Evolutionary conservation across 1,140 invertebrate species (phyloP).

Genomic region (Vanessa tameamea): DNA sequence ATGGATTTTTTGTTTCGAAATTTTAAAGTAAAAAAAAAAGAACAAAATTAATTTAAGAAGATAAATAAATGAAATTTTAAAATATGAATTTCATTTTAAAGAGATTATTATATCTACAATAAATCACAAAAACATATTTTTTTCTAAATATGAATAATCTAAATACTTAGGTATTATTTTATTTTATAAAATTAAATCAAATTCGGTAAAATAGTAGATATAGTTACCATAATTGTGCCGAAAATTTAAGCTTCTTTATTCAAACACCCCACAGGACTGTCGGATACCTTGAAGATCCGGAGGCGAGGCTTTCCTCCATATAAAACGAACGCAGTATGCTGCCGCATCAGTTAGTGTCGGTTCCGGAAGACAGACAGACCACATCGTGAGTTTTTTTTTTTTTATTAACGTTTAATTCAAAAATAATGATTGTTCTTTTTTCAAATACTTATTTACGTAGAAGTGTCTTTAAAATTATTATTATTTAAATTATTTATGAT

Average conservation of each 20-base stretch:
- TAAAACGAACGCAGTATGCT: conserved; percentile 55
- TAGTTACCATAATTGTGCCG: not conserved
- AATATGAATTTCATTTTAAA: too few species aligned
- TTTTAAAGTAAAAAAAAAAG: too few species aligned
- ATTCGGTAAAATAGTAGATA: not conserved
- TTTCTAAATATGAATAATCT: too few species aligned
- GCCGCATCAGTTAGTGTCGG: conserved; percentile 73
- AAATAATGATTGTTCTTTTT: not conserved
- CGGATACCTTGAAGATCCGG: conserved; percentile 26
- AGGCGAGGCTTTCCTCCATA: conserved; percentile 57
- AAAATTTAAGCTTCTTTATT: not conserved
- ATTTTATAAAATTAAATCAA: not conserved
- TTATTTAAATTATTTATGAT: not conserved
- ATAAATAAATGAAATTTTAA: too few species aligned
- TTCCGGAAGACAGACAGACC: conserved; percentile 51
- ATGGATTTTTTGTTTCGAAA: too few species aligned
- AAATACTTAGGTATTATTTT: too few species aligned
- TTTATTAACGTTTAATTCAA: not conserved
- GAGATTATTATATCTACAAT: too few species aligned
- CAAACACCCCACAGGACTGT: conserved; percentile 25
- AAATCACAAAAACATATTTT: too few species aligned
- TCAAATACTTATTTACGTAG: not conserved
- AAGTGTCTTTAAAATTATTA: not conserved
- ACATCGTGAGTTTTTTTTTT: conserved; percentile 57
- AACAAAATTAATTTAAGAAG: too few species aligned